A percentile compares a stretch with the other conserved stretches of the same genome.
These are phyloP conservation scores for Heteromormyrus szaboi DNA, from an alignment of 2,797 vertebrate genomes.

Conservation along the genomic window DNA sequence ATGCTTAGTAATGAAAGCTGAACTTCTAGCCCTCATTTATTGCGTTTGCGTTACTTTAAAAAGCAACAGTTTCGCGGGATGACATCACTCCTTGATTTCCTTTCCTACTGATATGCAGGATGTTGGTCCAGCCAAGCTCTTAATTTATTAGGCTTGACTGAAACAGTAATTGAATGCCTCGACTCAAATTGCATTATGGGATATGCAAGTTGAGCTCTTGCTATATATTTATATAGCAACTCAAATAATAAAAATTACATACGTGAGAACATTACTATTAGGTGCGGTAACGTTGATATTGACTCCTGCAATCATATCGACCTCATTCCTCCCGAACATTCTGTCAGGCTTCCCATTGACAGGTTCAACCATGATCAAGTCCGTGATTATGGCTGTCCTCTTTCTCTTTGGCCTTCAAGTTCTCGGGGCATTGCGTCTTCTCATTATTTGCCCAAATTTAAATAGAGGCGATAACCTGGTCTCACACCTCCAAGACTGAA, in stretches of 20 bases:
- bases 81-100: background rate
- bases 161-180: background rate
- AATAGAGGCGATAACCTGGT: too few relatives aligned
- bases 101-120: background rate
- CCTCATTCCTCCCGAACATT: background rate
- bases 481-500: background rate
- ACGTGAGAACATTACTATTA: background rate
- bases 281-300: background rate
- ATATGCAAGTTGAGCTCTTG: background rate
- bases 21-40: background rate
- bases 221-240: background rate
- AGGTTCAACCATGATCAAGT: background rate
- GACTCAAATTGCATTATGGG: background rate
- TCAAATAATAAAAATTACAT: background rate
- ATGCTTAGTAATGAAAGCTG: background rate
- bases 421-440: background rate
- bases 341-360: background rate
- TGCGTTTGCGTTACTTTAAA: background rate
- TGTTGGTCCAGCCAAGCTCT: background rate
- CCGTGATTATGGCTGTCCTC: background rate
- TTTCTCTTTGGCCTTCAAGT: background rate
- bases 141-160: background rate
- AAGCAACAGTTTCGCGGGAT: background rate
- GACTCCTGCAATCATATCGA: background rate
- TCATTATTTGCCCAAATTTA: background rate